Base-by-base conservation (phyloP, 2,113 vertebrate species). In the Propithecus coquereli region DNA sequence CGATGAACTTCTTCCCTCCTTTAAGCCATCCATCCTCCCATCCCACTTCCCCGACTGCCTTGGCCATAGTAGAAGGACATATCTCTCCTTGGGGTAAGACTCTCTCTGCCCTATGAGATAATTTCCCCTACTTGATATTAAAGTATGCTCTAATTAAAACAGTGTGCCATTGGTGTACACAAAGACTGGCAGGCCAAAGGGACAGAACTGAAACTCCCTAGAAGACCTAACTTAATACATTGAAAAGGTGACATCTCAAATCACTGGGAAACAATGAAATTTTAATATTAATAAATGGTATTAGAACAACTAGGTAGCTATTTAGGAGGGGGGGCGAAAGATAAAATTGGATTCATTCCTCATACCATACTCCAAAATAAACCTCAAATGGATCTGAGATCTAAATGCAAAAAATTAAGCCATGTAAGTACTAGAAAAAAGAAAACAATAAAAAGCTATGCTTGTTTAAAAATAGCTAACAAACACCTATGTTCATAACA, bases 311-410 rank as follows among this genome's bases (percentile, higher is more conserved):
- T 16, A 54, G 11, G 63, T 47, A 68, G 34, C 20, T 74, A 92
- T n/a, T 80, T n/a, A 14, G 30, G 2, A 2, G 3, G 1, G 20
- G 20, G 43, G 3, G 0, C 6, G 45, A 50, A 52, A 52, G 30
- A 34, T 73, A 91, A 87, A 94, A 57, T 25, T 57, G 34, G 34
- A 91, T 81, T 30, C 37, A 45, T 17, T 76, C 68, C 27, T 94
- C n/a, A 76, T 2, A 93, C 23, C 34, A 34, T 50, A 63, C 63
- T 63, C 32, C 45, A 65, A 83, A 91, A 79, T 57, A 80, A 91
- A 61, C n/a, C 63, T 70, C n/a, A 94, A 90, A 68, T 65, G 27
- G 6, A 45, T 79, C 70, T 74, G 4, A 80, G 27, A 83, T 37
- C 34, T 61, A 32, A 59, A 84, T 70, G 30, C 17, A 57, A 86